Percentiles rank a stretch among this genome's conserved stretches.
Evolutionary conservation across 2,888 invertebrate species (phyloP).

Genomic region (Eustalomyia histrio): DNA sequence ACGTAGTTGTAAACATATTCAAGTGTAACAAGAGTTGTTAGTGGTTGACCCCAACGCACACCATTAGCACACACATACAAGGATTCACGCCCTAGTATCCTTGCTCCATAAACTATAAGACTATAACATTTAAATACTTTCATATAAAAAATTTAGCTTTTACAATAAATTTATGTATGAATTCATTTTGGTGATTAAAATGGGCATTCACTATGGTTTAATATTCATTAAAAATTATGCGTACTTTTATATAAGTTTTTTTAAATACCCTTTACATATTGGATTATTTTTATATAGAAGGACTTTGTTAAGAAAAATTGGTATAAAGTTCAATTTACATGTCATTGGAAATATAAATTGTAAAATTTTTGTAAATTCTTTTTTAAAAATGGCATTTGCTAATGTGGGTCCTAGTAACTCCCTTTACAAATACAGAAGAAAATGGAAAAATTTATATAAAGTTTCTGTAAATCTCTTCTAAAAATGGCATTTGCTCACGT

Average conservation of each 20-base stretch:
- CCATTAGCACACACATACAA: constrained; percentile 20
- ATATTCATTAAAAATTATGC: background rate
- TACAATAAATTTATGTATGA: constrained; percentile 17
- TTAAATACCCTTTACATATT: too few species aligned
- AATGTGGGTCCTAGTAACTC: too few species aligned
- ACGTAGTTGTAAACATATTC: constrained; percentile 55
- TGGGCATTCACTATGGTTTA: constrained; percentile 29
- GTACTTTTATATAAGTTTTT: background rate
- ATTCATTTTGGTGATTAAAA: constrained; percentile 36
- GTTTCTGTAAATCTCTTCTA: too few species aligned
- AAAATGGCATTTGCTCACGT: too few species aligned
- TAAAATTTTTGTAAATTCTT: too few species aligned
- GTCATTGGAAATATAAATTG: too few species aligned
- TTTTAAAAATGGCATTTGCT: too few species aligned
- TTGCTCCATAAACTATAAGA: constrained; percentile 52
- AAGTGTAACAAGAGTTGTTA: constrained; percentile 62
- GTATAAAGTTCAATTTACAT: too few species aligned
- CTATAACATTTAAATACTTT: constrained; percentile 25
- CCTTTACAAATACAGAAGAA: too few species aligned
- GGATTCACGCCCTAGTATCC: constrained; percentile 59
- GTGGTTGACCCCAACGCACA: constrained; percentile 62
- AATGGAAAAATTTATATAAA: too few species aligned
- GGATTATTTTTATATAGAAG: too few species aligned
- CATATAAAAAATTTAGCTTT: constrained; percentile 36
- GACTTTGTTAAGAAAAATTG: too few species aligned